Base-by-base conservation (phyloP, 2,113 vertebrate genomes). In the Lasiurus cinereus region DNA sequence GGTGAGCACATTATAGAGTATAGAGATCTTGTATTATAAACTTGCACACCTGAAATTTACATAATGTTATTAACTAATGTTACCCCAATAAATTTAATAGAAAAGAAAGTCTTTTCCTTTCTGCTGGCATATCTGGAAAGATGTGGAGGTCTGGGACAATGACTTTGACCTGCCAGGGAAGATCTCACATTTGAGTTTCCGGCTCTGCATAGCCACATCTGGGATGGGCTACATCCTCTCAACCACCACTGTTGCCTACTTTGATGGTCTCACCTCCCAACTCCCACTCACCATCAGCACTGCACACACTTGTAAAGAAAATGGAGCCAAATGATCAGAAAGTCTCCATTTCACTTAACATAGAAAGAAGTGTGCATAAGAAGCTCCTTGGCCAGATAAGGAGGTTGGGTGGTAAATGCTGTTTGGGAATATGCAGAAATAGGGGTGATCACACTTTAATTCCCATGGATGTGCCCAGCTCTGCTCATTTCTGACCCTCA, bases 171-270 rank as follows among this genome's bases (percentile, higher is more conserved):
- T 73, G 50, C 3, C 18, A 31, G 67, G 33, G 84, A 87, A 72
- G 31, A 48, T 24, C 73, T 27, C 67, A 66, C 54, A 64, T 73
- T 82, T 88, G 92, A 50, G 67, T 93, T 54, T 93, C 67, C 39
- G 54, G 54, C 67, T 64, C 7, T 64, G 66, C 13, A 18, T 36
- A 73, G 43, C 33, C n/a, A 54, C 43, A 73, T 46, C 24, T 43
- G 66, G 33, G 33, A 29, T 88, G 29, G 77, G 27, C 15, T 66
- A 22, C 9, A 33, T 46, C 46, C 46, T 88, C 56, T 46, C 43
- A 39, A 8, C 11, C 15, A 86, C 50, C 64, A n/a, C 22, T 78
- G 36, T 70, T 69, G 66, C 74, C 43, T 93, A 13, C n/a, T 79
- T 69, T 50, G 39, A 72, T n/a, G 21, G 8, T 62, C 50, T 87